Evolutionary conservation across 2,888 invertebrate genomes (phyloP), one percentile per base, ranked within the genome.

Genomic region (Anagyrus pseudococci): DNA sequence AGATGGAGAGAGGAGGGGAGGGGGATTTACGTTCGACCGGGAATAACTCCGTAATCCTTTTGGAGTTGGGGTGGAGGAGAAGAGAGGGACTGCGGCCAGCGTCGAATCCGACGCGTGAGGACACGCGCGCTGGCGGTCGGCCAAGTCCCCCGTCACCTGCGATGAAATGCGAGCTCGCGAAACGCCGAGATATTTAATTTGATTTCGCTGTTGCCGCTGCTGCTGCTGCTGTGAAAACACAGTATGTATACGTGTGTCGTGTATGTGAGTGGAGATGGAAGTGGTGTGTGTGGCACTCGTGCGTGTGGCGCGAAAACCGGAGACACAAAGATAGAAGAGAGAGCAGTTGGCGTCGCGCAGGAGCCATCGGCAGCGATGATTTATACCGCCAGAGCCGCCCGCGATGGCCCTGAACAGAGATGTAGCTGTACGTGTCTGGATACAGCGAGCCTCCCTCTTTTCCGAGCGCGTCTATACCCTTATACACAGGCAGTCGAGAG

Each of bases 171-270:
- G 68, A 64, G 63, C 64, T 50, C 67, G 47, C 59, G 67, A 65
- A 69, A 69, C 72, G 71, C 71, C 68, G 68, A 72, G 72, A 72
- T 75, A 73, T 74, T 74, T 73, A 74, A 75, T 74, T 74, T 71
- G 69, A 71, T 73, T 61, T 50, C 50, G 53, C 55, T 4, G 4
- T 29, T 29, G 4, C 10, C 29, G 4, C 29, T 29, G 29, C 29
- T 10, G 4, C 6, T 29, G 29, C 29, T 4, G 4, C 10, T 29
- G 29, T 29, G n/a, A n/a, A n/a, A n/a, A n/a, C n/a, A n/a, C n/a
- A n/a, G n/a, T n/a, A n/a, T n/a, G n/a, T 20, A 41, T 4, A 53
- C 20, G 25, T 43, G n/a, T 15, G 2, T n/a, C 26, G 26, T 19
- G 40, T 7, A n/a, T 52, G n/a, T 52, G 20, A 29, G 19, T 54